Evolutionary conservation across 2,797 vertebrate species (phyloP).

Genomic region (Pseudochirops cupreus): DNA sequence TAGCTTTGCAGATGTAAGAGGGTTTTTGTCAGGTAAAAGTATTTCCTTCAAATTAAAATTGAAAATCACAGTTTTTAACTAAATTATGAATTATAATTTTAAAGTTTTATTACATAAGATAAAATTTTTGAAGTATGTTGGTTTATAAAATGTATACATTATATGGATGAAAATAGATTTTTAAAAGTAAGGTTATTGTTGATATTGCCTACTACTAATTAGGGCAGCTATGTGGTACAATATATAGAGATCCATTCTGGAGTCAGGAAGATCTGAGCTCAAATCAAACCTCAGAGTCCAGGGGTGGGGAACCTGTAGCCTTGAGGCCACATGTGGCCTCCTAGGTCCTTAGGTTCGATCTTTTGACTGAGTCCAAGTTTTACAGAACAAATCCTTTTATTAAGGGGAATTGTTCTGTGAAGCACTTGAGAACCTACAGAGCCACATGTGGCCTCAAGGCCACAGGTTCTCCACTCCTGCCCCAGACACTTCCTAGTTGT

Average conservation of each 20-base stretch:
- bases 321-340: too few relatives aligned
- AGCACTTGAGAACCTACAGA: too few relatives aligned
- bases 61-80: constrained; percentile 32
- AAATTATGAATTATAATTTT: constrained; percentile 40
- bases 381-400: too few relatives aligned
- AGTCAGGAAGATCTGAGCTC: background rate
- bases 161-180: background rate
- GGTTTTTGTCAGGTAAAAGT: background rate
- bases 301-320: too few relatives aligned
- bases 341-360: too few relatives aligned
- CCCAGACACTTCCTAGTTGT: background rate
- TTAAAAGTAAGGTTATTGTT: background rate
- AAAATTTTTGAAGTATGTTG: constrained; percentile 35
- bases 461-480: too few relatives aligned
- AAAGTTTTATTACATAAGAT: constrained; percentile 39
- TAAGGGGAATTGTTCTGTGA: too few relatives aligned
- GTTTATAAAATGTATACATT: constrained; percentile 24
- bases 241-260: background rate
- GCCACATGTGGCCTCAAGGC: too few relatives aligned
- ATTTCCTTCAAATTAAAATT: constrained; percentile 46
- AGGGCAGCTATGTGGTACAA: background rate
- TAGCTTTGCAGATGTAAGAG: constrained; percentile 16
- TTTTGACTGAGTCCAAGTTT: too few relatives aligned
- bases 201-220: constrained; percentile 11
- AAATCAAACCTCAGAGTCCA: background rate